Evolutionary conservation across 2,113 vertebrate genomes (phyloP), one percentile per base, ranked within the genome.

Genomic region (Euleptes europaea): DNA sequence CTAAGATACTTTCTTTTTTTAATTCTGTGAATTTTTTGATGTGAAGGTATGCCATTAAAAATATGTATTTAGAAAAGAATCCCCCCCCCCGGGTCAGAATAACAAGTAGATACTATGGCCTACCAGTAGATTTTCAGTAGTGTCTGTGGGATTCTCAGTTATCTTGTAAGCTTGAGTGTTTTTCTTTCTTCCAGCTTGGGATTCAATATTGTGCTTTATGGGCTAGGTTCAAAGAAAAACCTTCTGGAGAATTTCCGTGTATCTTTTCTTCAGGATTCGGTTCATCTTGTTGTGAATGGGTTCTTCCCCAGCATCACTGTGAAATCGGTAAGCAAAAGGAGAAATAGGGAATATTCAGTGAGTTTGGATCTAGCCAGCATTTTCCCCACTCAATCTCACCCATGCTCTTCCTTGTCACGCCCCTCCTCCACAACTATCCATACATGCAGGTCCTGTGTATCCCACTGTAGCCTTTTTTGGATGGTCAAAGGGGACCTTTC

Each of bases 231-330:
- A 79, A 99, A 99, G 93, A 98, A 94, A 93, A 94, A 96, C 85
- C 93, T 99, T 82, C 95, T 99, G 83, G 98, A 99, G 94, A 97
- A 96, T 33, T 99, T 99, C 95, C 96, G 98, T 75, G 91, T 89
- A 11, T 95, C 96, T 80, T 76, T 97, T 93, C 94, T 99, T 86
- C 95, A 96, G 44, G 92, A 97, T 90, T 96, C 95, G 74, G 74
- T 98, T 87, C 98, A 99, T 82, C 88, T 99, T 81, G 98, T 99
- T 91, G 94, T 99, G 94, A 99, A 99, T 35, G 99, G 99, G 82
- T 99, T 99, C 91, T 99, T 99, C 90, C 99, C 99, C 74, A 98
- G 98, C 88, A 98, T 99, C 83, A 98, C 97, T 74, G 96, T 99
- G 63, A 99, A 97, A 97, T 97, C 98, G 72, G 99, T 99, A 90